Percentiles rank a stretch among this genome's conserved stretches.
Evolutionary conservation across 2,113 vertebrate genomes (phyloP).

Genomic region (Agelaius phoeniceus): DNA sequence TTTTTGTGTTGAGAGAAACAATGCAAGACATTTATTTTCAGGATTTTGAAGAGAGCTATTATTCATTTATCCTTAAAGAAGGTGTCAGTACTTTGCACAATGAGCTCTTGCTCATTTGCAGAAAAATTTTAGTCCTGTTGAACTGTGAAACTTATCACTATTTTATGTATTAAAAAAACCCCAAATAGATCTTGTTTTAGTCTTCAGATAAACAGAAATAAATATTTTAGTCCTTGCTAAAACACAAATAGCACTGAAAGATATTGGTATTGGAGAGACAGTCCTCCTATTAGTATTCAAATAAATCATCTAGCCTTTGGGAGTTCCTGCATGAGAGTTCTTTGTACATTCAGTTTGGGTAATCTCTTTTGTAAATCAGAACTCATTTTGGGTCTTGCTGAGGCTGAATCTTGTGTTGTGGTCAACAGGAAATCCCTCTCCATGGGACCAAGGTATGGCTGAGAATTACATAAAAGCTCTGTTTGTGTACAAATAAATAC

Average conservation of each 20-base stretch:
- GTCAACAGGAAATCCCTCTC: not conserved
- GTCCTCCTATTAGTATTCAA: not conserved
- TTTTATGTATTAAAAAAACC: not conserved
- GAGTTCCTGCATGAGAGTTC: not conserved
- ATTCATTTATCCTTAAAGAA: not conserved
- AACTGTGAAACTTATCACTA: not conserved
- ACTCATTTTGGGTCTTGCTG: not conserved
- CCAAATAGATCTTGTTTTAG: not conserved
- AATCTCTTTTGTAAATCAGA: not conserved
- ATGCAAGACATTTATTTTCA: constrained; percentile 33
- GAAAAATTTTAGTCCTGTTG: not conserved
- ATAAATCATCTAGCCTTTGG: not conserved
- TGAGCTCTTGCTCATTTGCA: not conserved
- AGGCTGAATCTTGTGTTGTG: not conserved
- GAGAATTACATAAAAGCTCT: not conserved
- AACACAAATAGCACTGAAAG: not conserved
- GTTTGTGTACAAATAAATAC: not conserved
- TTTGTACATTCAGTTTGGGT: not conserved
- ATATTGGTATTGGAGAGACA: fast-evolving
- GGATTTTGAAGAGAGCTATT: not conserved
- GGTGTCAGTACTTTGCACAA: not conserved
- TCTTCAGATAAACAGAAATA: not conserved
- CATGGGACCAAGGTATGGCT: not conserved
- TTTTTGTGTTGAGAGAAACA: constrained; percentile 14
- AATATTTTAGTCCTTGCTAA: not conserved